phyloP scores from a whole-genome alignment of 1,140 invertebrate species.

The Halictus rubicundus region DNA sequence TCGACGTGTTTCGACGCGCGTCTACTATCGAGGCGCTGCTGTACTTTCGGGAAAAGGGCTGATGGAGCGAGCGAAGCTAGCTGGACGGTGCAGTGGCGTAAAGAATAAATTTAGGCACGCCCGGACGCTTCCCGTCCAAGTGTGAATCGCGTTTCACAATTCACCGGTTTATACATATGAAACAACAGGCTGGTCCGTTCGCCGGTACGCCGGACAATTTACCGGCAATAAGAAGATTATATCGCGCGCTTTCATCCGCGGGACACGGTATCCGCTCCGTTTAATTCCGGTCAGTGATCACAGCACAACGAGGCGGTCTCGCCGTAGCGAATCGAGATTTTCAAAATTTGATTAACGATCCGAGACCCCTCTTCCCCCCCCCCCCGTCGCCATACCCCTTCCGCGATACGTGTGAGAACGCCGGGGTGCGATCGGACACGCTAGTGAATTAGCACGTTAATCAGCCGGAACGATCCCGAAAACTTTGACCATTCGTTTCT shows the following conservation, averaged over 20 bases:
- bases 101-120: conserved; percentile 14
- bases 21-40: neutral
- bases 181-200: neutral
- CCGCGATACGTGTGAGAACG: neutral
- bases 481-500: neutral
- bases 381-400: too few relatives aligned
- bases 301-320: neutral
- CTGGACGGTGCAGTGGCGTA: neutral
- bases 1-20: too few relatives aligned
- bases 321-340: conserved; percentile 16
- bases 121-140: neutral
- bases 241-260: conserved; percentile 21
- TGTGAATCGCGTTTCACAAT: conserved; percentile 26
- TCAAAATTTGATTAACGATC: conserved; percentile 26
- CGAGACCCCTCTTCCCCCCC: too few relatives aligned
- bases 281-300: conserved; percentile 32
- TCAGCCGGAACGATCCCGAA: neutral
- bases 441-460: conserved; percentile 22
- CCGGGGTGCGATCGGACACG: neutral
- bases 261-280: neutral
- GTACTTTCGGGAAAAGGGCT: neutral
- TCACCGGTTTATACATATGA: conserved; percentile 25
- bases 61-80: too few relatives aligned
- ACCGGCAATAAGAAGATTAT: conserved; percentile 42
- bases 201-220: conserved; percentile 13